Conservation (phyloP, 2,113 vertebrate species). For the Dasyornis broadbenti region DNA sequence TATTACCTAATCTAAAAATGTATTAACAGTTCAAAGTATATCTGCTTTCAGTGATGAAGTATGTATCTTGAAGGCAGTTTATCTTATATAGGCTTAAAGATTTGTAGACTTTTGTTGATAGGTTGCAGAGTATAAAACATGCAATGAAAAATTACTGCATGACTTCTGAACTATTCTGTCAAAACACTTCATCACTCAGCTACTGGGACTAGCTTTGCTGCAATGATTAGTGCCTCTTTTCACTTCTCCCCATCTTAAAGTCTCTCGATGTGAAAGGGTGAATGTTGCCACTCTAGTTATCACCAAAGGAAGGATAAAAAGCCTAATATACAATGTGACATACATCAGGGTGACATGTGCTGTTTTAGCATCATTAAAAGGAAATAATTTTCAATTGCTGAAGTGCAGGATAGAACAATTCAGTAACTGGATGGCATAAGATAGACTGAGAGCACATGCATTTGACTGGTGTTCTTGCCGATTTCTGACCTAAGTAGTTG, state of each 20-base stretch:
- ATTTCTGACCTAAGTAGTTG: not conserved
- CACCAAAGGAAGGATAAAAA: not conserved
- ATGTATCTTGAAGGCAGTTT: slow-evolving; percentile 33
- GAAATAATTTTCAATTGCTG: not conserved
- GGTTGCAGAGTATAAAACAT: slow-evolving; percentile 16
- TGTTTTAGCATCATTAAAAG: not conserved
- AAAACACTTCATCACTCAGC: not conserved
- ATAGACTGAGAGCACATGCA: not conserved
- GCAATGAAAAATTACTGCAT: slow-evolving; percentile 26
- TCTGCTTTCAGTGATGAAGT: not conserved
- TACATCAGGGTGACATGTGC: not conserved
- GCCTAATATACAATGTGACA: not conserved
- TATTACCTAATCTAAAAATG: not conserved
- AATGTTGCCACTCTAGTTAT: not conserved
- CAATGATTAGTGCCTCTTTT: not conserved
- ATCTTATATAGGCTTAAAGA: slow-evolving; percentile 22
- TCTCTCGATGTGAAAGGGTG: not conserved
- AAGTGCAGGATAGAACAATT: not conserved
- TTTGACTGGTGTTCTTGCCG: not conserved
- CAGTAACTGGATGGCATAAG: not conserved
- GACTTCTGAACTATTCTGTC: slow-evolving; percentile 13
- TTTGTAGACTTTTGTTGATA: slow-evolving; percentile 22
- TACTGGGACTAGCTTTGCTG: not conserved
- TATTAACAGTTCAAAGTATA: slow-evolving; percentile 30
- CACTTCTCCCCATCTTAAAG: not conserved